These are phyloP conservation scores for Drosophila guanche DNA, from an alignment of 1,140 invertebrate species.

Conservation along the genomic window DNA sequence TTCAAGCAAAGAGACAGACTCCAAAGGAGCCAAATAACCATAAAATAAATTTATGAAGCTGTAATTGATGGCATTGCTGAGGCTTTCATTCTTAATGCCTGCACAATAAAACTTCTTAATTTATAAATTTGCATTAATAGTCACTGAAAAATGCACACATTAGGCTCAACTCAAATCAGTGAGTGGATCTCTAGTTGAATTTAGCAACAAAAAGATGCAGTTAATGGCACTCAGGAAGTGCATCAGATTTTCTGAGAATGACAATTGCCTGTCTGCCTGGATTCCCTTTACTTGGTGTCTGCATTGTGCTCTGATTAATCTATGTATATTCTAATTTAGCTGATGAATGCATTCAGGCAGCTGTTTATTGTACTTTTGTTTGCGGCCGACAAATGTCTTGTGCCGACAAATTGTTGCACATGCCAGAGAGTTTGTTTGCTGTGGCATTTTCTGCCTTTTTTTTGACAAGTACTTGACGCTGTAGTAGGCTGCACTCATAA, in stretches of 20 bases:
- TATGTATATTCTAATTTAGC: slow-evolving; percentile 69
- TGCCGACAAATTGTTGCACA: slow-evolving; percentile 53
- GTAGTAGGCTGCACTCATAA: slow-evolving; percentile 41
- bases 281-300: slow-evolving; percentile 40
- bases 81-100: no score
- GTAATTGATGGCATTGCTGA: no score
- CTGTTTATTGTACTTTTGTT: slow-evolving; percentile 43
- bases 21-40: no score
- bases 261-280: slow-evolving; percentile 23
- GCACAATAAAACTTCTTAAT: no score
- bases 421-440: slow-evolving; percentile 30
- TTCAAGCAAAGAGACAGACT: no score
- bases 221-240: slow-evolving; percentile 38
- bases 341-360: slow-evolving; percentile 52
- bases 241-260: slow-evolving; percentile 37
- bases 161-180: slow-evolving; percentile 4
- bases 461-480: slow-evolving; percentile 66
- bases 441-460: slow-evolving; percentile 24
- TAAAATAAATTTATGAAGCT: no score
- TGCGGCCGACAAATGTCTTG: slow-evolving; percentile 57
- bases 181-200: background rate
- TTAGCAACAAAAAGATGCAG: slow-evolving; percentile 9
- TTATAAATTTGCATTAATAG: no score
- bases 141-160: no score
- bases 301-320: slow-evolving; percentile 65